Base-by-base conservation (phyloP, 53 echinoderm and acorn worm species). In the Mesocentrotus franciscanus region DNA sequence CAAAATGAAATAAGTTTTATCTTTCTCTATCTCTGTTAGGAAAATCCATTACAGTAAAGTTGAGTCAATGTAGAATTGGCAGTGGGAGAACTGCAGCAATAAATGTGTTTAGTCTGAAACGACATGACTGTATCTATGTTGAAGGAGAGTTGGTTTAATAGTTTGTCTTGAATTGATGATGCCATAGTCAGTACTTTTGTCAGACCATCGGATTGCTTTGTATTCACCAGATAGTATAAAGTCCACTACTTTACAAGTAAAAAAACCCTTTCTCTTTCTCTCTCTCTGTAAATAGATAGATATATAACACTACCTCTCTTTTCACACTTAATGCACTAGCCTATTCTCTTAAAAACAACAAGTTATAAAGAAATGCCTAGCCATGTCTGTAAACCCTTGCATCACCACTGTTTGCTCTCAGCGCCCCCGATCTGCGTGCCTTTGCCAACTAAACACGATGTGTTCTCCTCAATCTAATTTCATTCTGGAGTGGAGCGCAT, bases 391-490 rank as follows among this genome's bases (percentile, higher is more conserved):
- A 61, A 60, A 36, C 92, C 62, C 71, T 71, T 75, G 39, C 93
- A 55, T 56, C 93, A 10, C 29, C 57, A 39, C 10, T 92, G 57
- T 92, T 74, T 91, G 70, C 91, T 75, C 93, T 56, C 56, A 36
- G 93, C 72, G 22, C 84, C 27, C 57, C 87, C 29, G 87, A 57
- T 87, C 87, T 58, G 66, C 91, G 36, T 64, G 66, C 70, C 70
- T 62, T 91, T 30, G 49, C 74, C 15, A 29, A 92, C 92, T 56
- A 92, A 92, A 92, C 92, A 92, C 35, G 64, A 56, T 29, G 30
- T 92, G 71, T 49, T 92, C 76, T 39, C 29, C 75, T 62, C 94
- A 93, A 93, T 93, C 94, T 83, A 93, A 93, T 93, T 93, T 93
- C 83, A 60, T 93, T 35, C 84, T 33, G 39, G 94, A 93, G 61